phyloP scores from a whole-genome alignment of 2,797 vertebrate species.

The Pangasius macronema region DNA sequence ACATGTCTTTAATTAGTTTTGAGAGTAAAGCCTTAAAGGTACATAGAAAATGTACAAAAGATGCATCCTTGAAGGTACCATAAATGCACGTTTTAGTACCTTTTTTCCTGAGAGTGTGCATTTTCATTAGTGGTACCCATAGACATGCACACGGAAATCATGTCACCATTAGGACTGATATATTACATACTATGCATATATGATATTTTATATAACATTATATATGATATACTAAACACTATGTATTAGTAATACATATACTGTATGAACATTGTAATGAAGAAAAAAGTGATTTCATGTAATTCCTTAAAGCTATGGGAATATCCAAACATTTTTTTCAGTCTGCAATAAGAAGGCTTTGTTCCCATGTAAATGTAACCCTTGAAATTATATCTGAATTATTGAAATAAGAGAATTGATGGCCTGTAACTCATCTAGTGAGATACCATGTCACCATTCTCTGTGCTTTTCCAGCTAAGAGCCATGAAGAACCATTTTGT shows the following conservation, averaged over 20 bases:
- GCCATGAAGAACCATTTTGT: conserved; percentile 31
- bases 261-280: not conserved
- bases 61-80: not conserved
- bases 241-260: not conserved
- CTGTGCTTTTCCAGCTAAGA: conserved; percentile 26
- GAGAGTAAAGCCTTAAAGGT: not conserved
- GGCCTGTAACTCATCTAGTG: conserved; percentile 37
- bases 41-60: not conserved
- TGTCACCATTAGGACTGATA: not conserved
- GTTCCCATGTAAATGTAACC: conserved; percentile 10
- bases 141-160: not conserved
- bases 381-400: conserved; percentile 23
- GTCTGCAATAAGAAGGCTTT: conserved; percentile 18
- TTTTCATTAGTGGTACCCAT: not conserved
- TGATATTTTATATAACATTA: not conserved
- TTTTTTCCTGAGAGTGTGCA: not conserved
- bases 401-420: conserved; percentile 40
- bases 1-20: not conserved
- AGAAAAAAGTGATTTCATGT: not conserved
- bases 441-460: conserved; percentile 31
- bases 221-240: not conserved
- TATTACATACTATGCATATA: not conserved
- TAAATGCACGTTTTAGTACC: not conserved
- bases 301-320: not conserved
- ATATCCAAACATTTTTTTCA: conserved; percentile 2